Percentiles rank a stretch among this genome's conserved stretches.
Conservation (phyloP, 1,140 invertebrate species). For the Matsumurasca onukii region DNA sequence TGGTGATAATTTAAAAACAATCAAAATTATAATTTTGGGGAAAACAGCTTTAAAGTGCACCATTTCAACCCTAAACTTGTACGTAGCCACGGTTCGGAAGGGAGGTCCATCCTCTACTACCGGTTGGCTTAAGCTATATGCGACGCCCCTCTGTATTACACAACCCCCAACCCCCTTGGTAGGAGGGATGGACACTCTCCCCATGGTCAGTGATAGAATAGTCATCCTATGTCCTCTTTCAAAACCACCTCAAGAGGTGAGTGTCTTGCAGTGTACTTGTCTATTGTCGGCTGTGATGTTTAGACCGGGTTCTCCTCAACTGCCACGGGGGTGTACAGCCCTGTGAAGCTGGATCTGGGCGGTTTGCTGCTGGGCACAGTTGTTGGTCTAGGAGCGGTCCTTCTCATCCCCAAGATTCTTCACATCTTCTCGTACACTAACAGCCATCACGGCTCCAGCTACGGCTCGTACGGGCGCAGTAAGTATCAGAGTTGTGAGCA, state of each 20-base stretch:
- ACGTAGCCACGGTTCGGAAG: no score
- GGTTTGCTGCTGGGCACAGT: conserved; percentile 76
- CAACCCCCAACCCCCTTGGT: no score
- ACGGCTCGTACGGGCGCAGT: not conserved
- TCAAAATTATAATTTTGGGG: not conserved
- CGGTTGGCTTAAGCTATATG: no score
- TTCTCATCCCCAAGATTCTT: conserved; percentile 75
- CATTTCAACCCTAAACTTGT: not conserved
- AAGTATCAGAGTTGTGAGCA: not conserved
- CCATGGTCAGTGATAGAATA: no score
- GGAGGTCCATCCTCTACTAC: no score
- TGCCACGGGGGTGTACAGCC: conserved; percentile 53
- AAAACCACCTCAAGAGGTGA: no score
- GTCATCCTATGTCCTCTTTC: no score
- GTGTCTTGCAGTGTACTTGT: no score
- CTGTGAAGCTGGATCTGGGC: conserved; percentile 77
- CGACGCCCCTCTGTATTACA: no score
- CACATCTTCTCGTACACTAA: conserved; percentile 58
- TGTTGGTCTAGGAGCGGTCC: conserved; percentile 72
- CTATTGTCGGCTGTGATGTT: no score
- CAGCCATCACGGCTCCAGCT: not conserved
- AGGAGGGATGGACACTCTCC: no score
- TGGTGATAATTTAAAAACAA: conserved; percentile 4
- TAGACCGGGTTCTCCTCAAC: conserved; percentile 31
- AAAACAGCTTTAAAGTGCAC: conserved; percentile 6